Evolutionary conservation across 2,888 invertebrate genomes (phyloP), one percentile per base, ranked within the genome.

Genomic region (Caenorhabditis parvicauda): DNA sequence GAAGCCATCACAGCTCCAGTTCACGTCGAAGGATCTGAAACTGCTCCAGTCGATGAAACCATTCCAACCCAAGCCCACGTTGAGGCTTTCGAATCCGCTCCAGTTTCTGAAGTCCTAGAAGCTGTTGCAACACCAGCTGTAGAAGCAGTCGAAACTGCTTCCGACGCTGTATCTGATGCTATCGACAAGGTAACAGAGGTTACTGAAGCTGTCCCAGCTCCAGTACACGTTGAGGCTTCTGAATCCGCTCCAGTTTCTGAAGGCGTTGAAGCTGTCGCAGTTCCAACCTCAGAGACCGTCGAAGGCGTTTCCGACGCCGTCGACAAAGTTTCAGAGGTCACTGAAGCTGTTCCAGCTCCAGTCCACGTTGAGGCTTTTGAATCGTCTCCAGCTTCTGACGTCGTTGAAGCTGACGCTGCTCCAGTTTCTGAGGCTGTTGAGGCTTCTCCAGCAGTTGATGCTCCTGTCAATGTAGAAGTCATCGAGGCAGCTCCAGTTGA

Each of bases 301-400:
- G 32, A 29, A 12, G 29, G 21, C 29, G 28, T 21, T 7, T 29
- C 17, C 7, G 52, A 53, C 4, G 39, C 29, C 19, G n/a, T n/a
- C n/a, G n/a, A n/a, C n/a, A 2, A 6, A 41, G 19, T 12, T 41
- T 17, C 9, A 17, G 41, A 41, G n/a, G 41, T 17, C 12, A n/a
- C 24, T 24, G 19, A 41, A 41, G 17, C 21, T 22, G 41, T 41
- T 17, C 22, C 22, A 14, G 42, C 42, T 24, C 25, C 43, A 43
- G 39, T 14, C 19, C 24, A 24, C 51, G 43, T 37, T 43, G 37
- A 44, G 56, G 28, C 37, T 46, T 53, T 37, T n/a, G n/a, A n/a
- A n/a, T n/a, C n/a, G n/a, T 58, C n/a, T 53, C 48, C 44, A 52
- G 58, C 52, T 14, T 48, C 52, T 24, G 38, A 47, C n/a, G 35